Evolutionary conservation across 2,888 invertebrate species (phyloP).

Genomic region (Oxyscelio sp.): DNA sequence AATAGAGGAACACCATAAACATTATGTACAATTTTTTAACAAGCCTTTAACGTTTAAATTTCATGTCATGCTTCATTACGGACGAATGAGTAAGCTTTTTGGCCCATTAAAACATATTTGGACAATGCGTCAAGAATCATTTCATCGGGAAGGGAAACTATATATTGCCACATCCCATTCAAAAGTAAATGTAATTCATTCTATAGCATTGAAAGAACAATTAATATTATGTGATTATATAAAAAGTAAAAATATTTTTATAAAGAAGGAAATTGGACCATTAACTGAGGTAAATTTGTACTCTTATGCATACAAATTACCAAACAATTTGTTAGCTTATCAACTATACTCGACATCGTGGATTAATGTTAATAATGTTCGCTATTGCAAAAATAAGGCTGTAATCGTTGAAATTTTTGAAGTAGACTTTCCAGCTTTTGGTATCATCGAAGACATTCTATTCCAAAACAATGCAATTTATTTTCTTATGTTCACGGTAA

Average conservation of each 20-base stretch:
- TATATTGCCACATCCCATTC: neutral
- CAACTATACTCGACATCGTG: neutral
- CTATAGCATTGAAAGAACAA: slow-evolving; percentile 9
- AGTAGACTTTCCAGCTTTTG: neutral
- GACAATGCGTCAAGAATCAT: neutral
- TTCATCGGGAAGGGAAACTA: neutral
- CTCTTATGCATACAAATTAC: neutral
- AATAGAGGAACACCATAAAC: neutral
- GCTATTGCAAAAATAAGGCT: too few relatives aligned
- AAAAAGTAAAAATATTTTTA: neutral
- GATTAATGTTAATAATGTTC: too few relatives aligned
- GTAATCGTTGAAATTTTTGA: slow-evolving; percentile 8
- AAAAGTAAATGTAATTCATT: slow-evolving; percentile 9
- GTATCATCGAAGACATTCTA: neutral
- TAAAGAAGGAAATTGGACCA: slow-evolving; percentile 1
- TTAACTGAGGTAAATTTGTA: neutral
- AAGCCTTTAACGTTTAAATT: neutral
- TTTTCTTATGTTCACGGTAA: neutral
- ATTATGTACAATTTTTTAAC: neutral
- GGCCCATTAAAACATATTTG: neutral
- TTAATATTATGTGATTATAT: slow-evolving; percentile 15
- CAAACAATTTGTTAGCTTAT: neutral
- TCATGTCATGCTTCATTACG: neutral
- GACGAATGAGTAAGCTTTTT: neutral
- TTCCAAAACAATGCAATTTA: neutral